Evolutionary conservation across 2,797 vertebrate genomes (phyloP).

Genomic region (Rousettus madagascariensis): DNA sequence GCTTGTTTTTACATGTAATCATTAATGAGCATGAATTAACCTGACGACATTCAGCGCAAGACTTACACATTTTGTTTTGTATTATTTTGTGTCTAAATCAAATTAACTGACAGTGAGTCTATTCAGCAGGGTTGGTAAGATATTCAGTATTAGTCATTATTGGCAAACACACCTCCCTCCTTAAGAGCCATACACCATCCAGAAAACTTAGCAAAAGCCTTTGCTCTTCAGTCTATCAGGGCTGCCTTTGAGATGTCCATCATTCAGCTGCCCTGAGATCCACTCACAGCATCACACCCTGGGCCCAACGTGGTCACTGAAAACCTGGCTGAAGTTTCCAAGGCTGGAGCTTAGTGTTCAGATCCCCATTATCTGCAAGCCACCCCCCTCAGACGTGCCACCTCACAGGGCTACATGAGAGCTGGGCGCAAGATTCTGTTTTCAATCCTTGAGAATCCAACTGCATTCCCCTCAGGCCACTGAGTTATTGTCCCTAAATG

Average conservation of each 20-base stretch:
- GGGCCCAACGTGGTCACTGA: too few species aligned
- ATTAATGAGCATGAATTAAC: background rate
- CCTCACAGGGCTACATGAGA: background rate
- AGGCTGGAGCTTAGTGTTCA: background rate
- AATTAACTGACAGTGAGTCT: background rate
- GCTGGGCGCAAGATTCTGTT: background rate
- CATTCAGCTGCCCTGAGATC: fast-evolving
- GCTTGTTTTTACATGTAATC: background rate
- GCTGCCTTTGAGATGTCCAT: background rate
- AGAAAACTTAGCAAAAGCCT: background rate
- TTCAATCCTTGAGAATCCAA: background rate
- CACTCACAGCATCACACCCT: background rate
- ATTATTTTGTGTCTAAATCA: background rate
- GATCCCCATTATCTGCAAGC: background rate
- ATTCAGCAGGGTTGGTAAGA: background rate
- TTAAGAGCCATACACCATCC: background rate
- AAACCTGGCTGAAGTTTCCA: background rate
- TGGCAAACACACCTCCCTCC: background rate
- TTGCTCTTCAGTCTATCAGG: background rate
- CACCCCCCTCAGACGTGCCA: background rate
- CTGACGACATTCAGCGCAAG: background rate
- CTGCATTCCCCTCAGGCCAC: too few species aligned
- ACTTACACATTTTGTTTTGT: background rate
- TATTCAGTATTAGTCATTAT: background rate
- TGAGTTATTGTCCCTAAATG: background rate